Percentiles rank a stretch among this genome's conserved stretches.
Evolutionary conservation across 2,113 vertebrate genomes (phyloP).

Genomic region (Antigone vipio): DNA sequence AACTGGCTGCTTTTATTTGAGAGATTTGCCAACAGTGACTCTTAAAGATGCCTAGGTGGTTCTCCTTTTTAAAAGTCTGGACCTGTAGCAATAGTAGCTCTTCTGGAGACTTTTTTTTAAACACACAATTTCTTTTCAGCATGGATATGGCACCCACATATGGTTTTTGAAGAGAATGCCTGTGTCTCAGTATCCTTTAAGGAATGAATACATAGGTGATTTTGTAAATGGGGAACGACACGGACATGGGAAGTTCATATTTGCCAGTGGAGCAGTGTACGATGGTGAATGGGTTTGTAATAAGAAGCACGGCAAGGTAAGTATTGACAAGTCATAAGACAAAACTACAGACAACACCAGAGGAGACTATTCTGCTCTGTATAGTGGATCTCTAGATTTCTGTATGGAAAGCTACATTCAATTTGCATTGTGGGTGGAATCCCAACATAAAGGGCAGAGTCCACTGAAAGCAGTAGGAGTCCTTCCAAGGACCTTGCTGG

Average conservation of each 20-base stretch:
- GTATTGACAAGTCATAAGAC: background rate
- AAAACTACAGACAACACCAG: background rate
- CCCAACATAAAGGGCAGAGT: background rate
- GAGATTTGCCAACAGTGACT: background rate
- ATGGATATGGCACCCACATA: conserved; percentile 82
- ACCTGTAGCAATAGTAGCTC: background rate
- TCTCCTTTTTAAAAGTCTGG: background rate
- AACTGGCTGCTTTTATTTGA: background rate
- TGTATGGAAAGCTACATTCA: background rate
- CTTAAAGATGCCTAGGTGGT: background rate
- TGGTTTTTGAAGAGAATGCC: conserved; percentile 78
- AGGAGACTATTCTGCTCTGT: background rate
- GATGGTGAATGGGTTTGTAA: conserved; percentile 82
- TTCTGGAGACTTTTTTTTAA: background rate
- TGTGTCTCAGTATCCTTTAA: conserved; percentile 76
- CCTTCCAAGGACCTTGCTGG: background rate
- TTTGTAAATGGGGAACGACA: conserved; percentile 82
- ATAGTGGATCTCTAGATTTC: background rate
- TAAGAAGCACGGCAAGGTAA: conserved; percentile 86
- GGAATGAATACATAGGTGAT: conserved; percentile 82
- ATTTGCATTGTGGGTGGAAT: background rate
- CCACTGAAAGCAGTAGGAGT: background rate
- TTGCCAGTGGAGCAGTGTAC: conserved; percentile 81
- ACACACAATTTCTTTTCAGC: conserved; percentile 66
- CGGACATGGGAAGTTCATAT: conserved; percentile 80